Base-by-base conservation (phyloP, 1,140 invertebrate species). In the Nymphalis io region DNA sequence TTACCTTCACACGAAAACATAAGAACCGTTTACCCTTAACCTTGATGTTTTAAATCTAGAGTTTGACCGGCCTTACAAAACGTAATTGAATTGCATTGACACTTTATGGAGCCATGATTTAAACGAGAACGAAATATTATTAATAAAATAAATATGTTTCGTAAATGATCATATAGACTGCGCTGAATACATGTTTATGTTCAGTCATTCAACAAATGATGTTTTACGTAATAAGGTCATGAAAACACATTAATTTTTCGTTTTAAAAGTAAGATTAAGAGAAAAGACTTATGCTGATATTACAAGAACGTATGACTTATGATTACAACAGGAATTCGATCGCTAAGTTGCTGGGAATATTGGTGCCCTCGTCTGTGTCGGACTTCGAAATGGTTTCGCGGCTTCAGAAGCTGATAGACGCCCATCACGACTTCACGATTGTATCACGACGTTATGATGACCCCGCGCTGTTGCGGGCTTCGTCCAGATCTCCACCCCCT, bases 321-420 rank as follows among this genome's bases (percentile, higher is more conserved):
- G 13, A 60, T 64, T 62, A 59, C 44, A 48, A 4, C 78, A 92
- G 92, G 65, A 82, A 90, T 63, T 92, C 92, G 11, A 92, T 92
- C 42, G 91, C 92, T 6, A 92, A 92, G 68, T 78, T 92, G 2
- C 81, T 92, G 27, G 95, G 95, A 4, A 93, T 95, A 64, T 93
- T 95, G 46, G 92, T 94, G 13, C 94, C 95, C 33, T 93, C 94
- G 39, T 94, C 95, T 0, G 93, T 95, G 60, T 94, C 95, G 0
- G 95, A 96, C 87, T 96, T 96, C 83, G 96, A 96, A 83, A 93
- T 96, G 72, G 94, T 96, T 55, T 94, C 95, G 2, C 93, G 95
- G 15, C 90, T 96, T 6, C 95, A 96, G 78, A 96, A 96, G 90
- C 88, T 96, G 68, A 94, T 96, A 10, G 94, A 95, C 72, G 95